Base-by-base conservation (phyloP, 1,140 invertebrate genomes). In the Aphelenchoides avenae region DNA sequence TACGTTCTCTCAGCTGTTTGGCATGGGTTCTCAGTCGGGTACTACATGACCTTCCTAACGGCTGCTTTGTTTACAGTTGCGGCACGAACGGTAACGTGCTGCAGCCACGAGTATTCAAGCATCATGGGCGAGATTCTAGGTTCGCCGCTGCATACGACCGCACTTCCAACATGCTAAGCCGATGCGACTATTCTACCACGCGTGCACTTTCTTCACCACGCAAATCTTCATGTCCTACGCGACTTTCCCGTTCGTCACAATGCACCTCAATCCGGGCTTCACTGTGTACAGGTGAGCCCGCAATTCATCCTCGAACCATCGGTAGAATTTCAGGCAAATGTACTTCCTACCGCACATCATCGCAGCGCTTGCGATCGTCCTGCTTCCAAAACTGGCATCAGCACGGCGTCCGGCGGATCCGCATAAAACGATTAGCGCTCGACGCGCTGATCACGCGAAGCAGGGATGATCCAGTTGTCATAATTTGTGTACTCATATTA, bases 1-100 rank as follows among this genome's bases (percentile, higher is more conserved):
- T 96, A 91, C 79, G 79, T 84, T 1, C 80, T 94, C 41, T 93
- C 89, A 24, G 91, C 91, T 15, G 74, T 95, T 22, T 97, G 93
- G 93, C 93, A 97, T 80, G 93, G 81, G 42, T 68, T 70, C 48
- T 73, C 66, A 29, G 20, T 68, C 20, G 66, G 93, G 9, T 98
- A 98, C 81, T 98, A 96, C 78, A 75, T 96, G 33, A 92, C 91
- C 1, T 98, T 98, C 79, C 82, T 88, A 26, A 86, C 84, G 26
- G 90, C 87, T 11, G 89, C 89, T 0, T 67, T 96, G 1, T 87
- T 91, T 71, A 93, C 91, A 2, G 80, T 87, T 46, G 86, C 87
- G 18, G 85, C 88, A 26, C 84, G 91, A 81, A 80, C 81, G 55
- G 87, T 89, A n/a, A n/a, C n/a, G n/a, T n/a, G n/a, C n/a, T n/a